Percentiles rank a stretch among this genome's conserved stretches.
Conservation (phyloP, 2,113 vertebrate species). For the Ondatra zibethicus region DNA sequence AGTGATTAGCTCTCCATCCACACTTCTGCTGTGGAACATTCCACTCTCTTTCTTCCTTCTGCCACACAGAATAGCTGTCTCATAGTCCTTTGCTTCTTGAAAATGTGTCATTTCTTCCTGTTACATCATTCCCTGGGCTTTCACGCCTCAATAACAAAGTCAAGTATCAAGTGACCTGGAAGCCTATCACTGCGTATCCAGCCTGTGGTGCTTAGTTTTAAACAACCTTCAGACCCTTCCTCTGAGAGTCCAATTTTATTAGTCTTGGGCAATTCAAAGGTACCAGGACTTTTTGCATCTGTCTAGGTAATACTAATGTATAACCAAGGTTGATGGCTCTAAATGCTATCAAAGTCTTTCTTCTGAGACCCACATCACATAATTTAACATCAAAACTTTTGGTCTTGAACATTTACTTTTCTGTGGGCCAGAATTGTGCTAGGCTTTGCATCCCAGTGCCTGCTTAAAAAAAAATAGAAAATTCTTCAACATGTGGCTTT, state of each 20-base stretch:
- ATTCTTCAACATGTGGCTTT: neutral
- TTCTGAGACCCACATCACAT: neutral
- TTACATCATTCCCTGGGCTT: neutral
- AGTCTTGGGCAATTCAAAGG: neutral
- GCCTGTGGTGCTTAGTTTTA: constrained; percentile 21
- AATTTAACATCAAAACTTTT: neutral
- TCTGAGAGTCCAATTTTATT: neutral
- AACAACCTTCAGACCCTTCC: neutral
- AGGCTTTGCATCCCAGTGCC: neutral
- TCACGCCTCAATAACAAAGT: neutral
- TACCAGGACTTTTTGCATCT: neutral
- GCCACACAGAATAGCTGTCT: neutral
- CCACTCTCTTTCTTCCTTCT: neutral
- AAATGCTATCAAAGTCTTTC: neutral
- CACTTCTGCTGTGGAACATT: neutral
- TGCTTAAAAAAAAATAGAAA: neutral
- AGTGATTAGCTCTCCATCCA: neutral
- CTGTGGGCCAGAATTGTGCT: constrained; percentile 9
- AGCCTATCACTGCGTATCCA: neutral
- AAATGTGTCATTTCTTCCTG: neutral
- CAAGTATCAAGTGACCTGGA: neutral
- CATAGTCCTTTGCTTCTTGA: neutral
- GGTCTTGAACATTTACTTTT: neutral
- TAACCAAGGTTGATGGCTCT: neutral
- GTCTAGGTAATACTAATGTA: neutral